These are phyloP conservation scores for Oconnorella tubifera DNA, from an alignment of 2,888 invertebrate genomes.

Conservation along the genomic window DNA sequence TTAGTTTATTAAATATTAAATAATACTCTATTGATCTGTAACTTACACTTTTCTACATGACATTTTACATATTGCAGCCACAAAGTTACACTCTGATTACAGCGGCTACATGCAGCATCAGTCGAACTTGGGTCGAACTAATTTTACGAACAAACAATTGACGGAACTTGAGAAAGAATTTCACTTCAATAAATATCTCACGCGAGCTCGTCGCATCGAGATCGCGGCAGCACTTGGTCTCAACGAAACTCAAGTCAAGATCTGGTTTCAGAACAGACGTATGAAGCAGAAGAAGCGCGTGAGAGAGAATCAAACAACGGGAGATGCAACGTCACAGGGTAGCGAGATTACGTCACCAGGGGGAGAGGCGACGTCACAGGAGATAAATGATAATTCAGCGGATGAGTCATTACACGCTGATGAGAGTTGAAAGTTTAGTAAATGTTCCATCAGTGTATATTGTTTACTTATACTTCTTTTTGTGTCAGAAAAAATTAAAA, in stretches of 20 bases:
- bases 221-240: slow-evolving; percentile 93
- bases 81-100: slow-evolving; percentile 1
- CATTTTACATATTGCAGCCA: neutral
- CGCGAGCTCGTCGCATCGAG: slow-evolving; percentile 91
- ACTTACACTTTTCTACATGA: too few species aligned
- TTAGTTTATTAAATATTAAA: too few species aligned
- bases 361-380: slow-evolving; percentile 9
- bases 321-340: neutral
- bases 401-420: slow-evolving; percentile 8
- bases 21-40: too few species aligned
- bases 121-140: slow-evolving; percentile 73
- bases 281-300: slow-evolving; percentile 57
- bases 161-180: slow-evolving; percentile 99
- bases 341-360: too few species aligned
- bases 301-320: slow-evolving; percentile 31
- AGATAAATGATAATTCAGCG: slow-evolving; percentile 11
- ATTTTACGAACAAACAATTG: slow-evolving; percentile 98
- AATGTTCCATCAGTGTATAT: too few species aligned
- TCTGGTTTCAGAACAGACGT: slow-evolving; percentile 57
- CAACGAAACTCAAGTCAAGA: slow-evolving; percentile 70
- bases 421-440: too few species aligned
- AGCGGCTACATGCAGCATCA: slow-evolving; percentile 10
- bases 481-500: too few species aligned
- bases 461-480: too few species aligned
- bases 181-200: slow-evolving; percentile 98